phyloP scores from a whole-genome alignment of 2,113 vertebrate genomes.

The Spizaetus ornatus region DNA sequence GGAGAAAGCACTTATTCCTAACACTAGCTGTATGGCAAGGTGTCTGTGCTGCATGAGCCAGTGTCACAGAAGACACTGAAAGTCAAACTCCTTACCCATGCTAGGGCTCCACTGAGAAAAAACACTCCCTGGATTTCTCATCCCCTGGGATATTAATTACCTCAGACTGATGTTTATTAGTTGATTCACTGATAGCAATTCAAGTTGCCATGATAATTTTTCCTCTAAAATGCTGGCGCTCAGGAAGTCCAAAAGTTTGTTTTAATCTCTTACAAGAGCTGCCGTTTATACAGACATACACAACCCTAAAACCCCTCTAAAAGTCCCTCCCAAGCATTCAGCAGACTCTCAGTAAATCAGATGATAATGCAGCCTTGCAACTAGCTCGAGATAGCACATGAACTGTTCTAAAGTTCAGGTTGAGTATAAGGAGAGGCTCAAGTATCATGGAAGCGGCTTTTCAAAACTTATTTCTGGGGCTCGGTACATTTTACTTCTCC shows the following conservation, averaged over 20 bases:
- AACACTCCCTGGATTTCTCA: neutral
- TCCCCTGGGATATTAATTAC: neutral
- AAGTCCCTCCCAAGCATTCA: neutral
- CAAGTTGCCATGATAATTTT: neutral
- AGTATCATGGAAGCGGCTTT: neutral
- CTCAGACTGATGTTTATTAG: neutral
- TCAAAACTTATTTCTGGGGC: neutral
- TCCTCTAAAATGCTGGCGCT: neutral
- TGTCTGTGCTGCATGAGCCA: neutral
- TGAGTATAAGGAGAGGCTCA: neutral
- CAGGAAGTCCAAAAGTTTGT: neutral
- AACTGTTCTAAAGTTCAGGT: neutral
- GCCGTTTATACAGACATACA: neutral
- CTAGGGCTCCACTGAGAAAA: neutral
- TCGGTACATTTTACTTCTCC: neutral
- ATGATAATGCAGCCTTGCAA: neutral
- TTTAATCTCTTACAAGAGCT: neutral
- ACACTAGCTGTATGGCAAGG: accelerated
- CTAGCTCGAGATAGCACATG: neutral
- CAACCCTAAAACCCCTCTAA: neutral
- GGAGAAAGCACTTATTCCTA: neutral
- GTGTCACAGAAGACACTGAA: neutral
- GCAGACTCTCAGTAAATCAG: neutral
- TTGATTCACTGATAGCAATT: neutral
- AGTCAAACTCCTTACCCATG: neutral